Evolutionary conservation across 2,113 vertebrate species (phyloP).

Genomic region (Cranoglanis bouderius): DNA sequence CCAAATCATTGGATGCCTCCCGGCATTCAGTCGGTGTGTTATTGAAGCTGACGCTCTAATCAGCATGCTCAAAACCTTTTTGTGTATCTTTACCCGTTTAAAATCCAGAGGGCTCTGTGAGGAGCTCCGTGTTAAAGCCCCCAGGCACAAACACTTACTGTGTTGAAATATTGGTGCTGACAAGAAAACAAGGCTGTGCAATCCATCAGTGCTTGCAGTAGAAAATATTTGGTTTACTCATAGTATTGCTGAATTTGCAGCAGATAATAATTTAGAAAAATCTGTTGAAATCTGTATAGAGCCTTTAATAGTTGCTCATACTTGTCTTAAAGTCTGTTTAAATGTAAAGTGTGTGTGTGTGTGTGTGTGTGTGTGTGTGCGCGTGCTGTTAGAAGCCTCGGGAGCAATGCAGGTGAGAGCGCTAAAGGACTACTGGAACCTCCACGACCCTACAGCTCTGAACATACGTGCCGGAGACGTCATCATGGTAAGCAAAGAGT

Average conservation of each 20-base stretch:
- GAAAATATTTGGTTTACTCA: not conserved
- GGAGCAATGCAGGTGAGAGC: slow-evolving; percentile 92
- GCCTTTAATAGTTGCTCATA: not conserved
- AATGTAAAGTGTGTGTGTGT: slow-evolving; percentile 1
- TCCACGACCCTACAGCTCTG: slow-evolving; percentile 93
- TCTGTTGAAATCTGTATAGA: not conserved
- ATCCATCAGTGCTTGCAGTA: not conserved
- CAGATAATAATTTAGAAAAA: not conserved
- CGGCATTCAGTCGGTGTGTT: not conserved
- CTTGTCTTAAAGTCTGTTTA: not conserved
- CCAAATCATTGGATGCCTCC: not conserved
- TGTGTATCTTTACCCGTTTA: slow-evolving; percentile 1
- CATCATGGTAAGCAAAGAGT: slow-evolving; percentile 80
- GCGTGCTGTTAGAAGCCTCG: slow-evolving; percentile 80
- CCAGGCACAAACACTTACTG: not conserved
- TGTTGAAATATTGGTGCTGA: slow-evolving; percentile 20
- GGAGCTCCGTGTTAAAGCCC: not conserved
- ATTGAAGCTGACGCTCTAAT: not conserved
- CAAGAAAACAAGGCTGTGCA: not conserved
- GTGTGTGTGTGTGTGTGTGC: slow-evolving; percentile 10
- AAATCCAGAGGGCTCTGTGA: not conserved
- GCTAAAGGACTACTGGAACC: slow-evolving; percentile 96
- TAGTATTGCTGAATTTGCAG: not conserved
- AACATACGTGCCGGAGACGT: slow-evolving; percentile 90
- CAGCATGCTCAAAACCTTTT: not conserved